Evolutionary conservation across 1,140 invertebrate species (phyloP), one percentile per base, ranked within the genome.

Genomic region (Calliopsis andreniformis): DNA sequence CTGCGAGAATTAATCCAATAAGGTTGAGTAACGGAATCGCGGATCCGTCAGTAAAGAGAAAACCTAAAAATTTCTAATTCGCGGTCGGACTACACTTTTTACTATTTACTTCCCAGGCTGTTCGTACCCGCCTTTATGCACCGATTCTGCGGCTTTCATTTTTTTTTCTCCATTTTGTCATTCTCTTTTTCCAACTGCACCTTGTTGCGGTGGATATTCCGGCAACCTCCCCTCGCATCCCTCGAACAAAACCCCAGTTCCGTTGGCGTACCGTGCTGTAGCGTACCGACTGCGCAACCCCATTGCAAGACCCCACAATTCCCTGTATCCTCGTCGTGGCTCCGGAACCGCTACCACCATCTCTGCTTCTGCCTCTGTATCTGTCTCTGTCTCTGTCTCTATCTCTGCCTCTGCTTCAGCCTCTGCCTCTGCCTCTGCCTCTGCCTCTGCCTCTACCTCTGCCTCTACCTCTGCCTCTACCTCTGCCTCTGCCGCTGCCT

Each of bases 171-270:
- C 51, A 64, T 77, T 76, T 72, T 61, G 68, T 71, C 77, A 66
- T 69, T 59, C 49, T 61, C 80, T 68, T 77, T 63, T 73, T 70
- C 55, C 58, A 69, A 49, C 61, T 42, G 76, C 68, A 63, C 76
- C 80, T 83, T 79, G 80, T 84, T 83, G 69, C 79, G 79, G 49
- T 82, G 80, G 79, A 82, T 82, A 70, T 82, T 67, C 58, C 79
- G 55, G 53, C 79, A 51, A 49, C 51, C 72, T 30, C 71, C 73
- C 35, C 73, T 39, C 47, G 75, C 79, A 53, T 77, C 55, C 75
- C 61, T 77, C 73, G 79, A 82, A 82, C 79, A 82, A 82, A 82
- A 82, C 80, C 79, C 75, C 68, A 32, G 63, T 55, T 64, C 56
- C 80, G 79, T 77, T 62, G 66, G 64, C 75, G 61, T 76, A 47